Evolutionary conservation across 2,888 invertebrate species (phyloP).

Genomic region (Dasysyrphus albostriatus): DNA sequence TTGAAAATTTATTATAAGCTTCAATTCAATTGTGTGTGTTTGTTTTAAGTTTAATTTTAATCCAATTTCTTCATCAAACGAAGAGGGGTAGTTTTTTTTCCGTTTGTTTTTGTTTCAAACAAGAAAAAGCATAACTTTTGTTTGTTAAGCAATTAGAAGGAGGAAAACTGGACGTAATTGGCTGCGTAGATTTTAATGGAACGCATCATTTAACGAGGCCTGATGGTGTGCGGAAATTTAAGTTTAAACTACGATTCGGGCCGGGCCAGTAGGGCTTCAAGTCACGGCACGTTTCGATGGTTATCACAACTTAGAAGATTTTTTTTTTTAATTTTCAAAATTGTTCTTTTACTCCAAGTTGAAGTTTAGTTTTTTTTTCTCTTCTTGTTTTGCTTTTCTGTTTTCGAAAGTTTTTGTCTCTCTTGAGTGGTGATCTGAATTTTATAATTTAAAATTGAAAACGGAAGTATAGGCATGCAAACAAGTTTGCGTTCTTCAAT

Average conservation of each 20-base stretch:
- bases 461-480: background rate
- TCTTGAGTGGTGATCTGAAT: background rate
- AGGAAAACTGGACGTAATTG: slow-evolving; percentile 55
- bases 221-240: slow-evolving; percentile 19
- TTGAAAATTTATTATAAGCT: no score
- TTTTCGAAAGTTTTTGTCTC: background rate
- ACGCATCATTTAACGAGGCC: slow-evolving; percentile 33
- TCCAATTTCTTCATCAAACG: no score
- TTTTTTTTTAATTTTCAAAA: background rate
- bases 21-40: no score
- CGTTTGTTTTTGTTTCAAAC: no score
- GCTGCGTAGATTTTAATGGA: slow-evolving; percentile 58
- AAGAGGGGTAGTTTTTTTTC: no score
- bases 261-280: background rate
- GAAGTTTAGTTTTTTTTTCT: background rate
- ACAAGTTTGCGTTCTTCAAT: background rate
- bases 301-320: background rate
- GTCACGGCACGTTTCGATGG: background rate
- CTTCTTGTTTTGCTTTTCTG: background rate
- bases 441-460: slow-evolving; percentile 14
- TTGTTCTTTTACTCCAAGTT: background rate
- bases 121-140: background rate
- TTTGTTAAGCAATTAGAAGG: slow-evolving; percentile 67
- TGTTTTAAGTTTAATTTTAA: no score
- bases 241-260: background rate